These are phyloP conservation scores for Suncus etruscus DNA, from an alignment of 2,113 vertebrate species.

Conservation along the genomic window DNA sequence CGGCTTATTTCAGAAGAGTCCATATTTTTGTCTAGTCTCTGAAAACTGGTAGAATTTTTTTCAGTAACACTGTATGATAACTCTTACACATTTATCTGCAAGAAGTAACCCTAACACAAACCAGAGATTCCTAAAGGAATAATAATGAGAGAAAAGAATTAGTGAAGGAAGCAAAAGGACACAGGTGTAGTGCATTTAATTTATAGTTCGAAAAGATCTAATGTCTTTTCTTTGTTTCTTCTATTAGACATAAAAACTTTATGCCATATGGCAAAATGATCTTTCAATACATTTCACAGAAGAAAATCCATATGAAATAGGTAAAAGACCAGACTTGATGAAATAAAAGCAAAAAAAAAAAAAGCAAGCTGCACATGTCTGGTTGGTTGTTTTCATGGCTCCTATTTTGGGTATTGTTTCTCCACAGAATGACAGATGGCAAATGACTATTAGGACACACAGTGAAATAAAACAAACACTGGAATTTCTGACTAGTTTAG, in stretches of 20 bases:
- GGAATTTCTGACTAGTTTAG: slow-evolving; percentile 25
- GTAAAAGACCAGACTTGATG: slow-evolving; percentile 50
- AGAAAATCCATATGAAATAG: slow-evolving; percentile 60
- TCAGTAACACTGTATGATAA: neutral
- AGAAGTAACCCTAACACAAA: slow-evolving; percentile 33
- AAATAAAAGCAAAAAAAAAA: slow-evolving; percentile 33
- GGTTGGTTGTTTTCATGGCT: slow-evolving; percentile 39
- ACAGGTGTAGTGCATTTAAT: slow-evolving; percentile 49
- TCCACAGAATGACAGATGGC: slow-evolving; percentile 54
- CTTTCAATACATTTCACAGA: slow-evolving; percentile 54
- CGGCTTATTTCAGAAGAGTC: slow-evolving; percentile 27
- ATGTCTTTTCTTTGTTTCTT: slow-evolving; percentile 19
- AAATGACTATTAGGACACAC: slow-evolving; percentile 28
- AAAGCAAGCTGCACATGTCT: neutral
- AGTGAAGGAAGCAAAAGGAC: slow-evolving; percentile 68
- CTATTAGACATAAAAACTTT: slow-evolving; percentile 52
- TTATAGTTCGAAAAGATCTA: slow-evolving; percentile 42
- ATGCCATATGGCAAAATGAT: slow-evolving; percentile 60
- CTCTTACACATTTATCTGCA: neutral
- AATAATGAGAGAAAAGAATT: slow-evolving; percentile 34
- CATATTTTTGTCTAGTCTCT: slow-evolving; percentile 35
- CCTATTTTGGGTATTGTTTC: slow-evolving; percentile 35
- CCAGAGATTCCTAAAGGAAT: slow-evolving; percentile 4
- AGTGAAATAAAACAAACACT: slow-evolving; percentile 24
- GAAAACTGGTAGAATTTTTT: slow-evolving; percentile 19